phyloP scores from a whole-genome alignment of 2,797 vertebrate species.

The Manis pentadactyla region DNA sequence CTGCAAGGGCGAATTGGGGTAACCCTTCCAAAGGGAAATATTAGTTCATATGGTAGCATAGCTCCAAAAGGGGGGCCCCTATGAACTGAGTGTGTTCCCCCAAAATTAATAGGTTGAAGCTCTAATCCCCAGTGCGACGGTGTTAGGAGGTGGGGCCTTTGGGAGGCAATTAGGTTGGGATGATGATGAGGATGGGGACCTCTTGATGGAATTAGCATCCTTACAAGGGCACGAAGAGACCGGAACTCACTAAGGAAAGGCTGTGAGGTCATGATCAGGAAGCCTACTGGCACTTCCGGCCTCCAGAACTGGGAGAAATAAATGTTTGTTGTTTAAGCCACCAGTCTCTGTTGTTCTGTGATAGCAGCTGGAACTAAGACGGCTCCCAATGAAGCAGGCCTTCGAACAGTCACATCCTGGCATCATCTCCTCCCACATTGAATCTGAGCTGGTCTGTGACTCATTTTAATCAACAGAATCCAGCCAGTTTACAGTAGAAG shows the following conservation, averaged over 20 bases:
- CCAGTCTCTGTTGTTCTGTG: not conserved
- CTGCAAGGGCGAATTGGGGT: not conserved
- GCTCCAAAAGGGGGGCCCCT: not conserved
- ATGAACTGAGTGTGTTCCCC: not conserved
- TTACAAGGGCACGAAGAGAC: not conserved
- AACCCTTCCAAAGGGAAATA: not conserved
- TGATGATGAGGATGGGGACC: not conserved
- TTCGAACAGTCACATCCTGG: not conserved
- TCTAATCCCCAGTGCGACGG: not conserved
- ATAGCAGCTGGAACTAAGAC: not conserved
- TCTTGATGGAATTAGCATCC: too few relatives aligned
- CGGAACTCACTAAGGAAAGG: too few relatives aligned
- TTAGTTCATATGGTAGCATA: too few relatives aligned
- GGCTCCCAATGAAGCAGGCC: too few relatives aligned
- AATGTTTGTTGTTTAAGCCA: not conserved
- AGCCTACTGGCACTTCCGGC: not conserved
- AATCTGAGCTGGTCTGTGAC: not conserved
- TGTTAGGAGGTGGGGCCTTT: not conserved
- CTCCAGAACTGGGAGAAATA: not conserved
- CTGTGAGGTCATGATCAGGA: not conserved
- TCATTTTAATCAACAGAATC: not conserved
- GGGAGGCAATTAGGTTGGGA: not conserved
- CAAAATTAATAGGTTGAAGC: not conserved
- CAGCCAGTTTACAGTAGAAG: not conserved
- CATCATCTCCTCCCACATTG: not conserved